Conservation (phyloP, 2,113 vertebrate species). For the Argyrosomus japonicus region DNA sequence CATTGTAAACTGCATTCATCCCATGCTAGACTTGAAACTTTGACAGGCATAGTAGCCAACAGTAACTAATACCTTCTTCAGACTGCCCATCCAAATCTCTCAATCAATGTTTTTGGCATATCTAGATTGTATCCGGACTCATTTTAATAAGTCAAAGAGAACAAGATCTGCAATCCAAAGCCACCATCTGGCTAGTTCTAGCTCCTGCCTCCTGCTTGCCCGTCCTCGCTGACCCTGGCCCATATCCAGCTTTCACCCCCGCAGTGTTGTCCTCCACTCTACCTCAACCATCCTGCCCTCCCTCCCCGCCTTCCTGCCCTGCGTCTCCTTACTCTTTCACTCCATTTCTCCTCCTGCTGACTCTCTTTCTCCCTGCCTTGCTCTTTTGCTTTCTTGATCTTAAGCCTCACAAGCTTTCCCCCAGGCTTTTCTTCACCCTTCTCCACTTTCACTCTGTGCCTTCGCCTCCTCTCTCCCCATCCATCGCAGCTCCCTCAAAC, state of each 20-base stretch:
- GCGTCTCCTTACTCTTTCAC: constrained; percentile 29
- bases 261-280: constrained; percentile 72
- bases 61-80: too few species aligned
- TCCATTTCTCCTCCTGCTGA: constrained; percentile 39
- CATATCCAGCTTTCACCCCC: constrained; percentile 66
- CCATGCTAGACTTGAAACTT: too few species aligned
- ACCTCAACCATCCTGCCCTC: constrained; percentile 56
- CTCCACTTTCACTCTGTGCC: constrained; percentile 8
- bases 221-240: constrained; percentile 67
- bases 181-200: constrained; percentile 35
- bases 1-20: too few species aligned
- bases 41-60: too few species aligned
- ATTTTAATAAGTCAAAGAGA: constrained; percentile 17
- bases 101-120: too few species aligned
- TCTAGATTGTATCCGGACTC: too few species aligned
- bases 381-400: constrained; percentile 42
- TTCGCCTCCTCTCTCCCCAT: constrained; percentile 33
- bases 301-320: constrained; percentile 42
- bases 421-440: constrained; percentile 23
- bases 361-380: constrained; percentile 24
- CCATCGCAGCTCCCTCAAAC: constrained; percentile 47
- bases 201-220: constrained; percentile 42
- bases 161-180: constrained; percentile 26
- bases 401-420: constrained; percentile 17
- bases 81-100: too few species aligned